Evolutionary conservation across 2,888 invertebrate species (phyloP).

Genomic region (Nesidiocoris tenuis): DNA sequence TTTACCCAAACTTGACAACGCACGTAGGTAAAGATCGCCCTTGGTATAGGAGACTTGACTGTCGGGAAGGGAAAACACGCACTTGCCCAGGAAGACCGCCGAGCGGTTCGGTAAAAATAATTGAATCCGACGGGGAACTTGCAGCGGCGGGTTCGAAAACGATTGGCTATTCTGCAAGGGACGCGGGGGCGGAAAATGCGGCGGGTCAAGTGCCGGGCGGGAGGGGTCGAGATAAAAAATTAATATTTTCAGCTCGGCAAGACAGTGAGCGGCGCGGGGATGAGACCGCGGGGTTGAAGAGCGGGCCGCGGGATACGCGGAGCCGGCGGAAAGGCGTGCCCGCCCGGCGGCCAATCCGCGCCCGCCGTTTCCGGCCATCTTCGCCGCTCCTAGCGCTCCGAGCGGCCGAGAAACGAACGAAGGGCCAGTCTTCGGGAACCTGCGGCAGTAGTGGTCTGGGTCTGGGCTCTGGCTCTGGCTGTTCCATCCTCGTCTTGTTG

Average conservation of each 20-base stretch:
- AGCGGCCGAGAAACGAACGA: constrained; percentile 12
- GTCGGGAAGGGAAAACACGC: no score
- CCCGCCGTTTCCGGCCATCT: constrained; percentile 16
- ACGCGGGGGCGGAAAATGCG: not conserved
- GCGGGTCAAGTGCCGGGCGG: constrained; percentile 26
- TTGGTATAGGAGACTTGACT: no score
- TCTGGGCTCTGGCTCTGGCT: not conserved
- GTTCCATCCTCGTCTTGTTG: not conserved
- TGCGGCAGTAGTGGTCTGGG: constrained; percentile 40
- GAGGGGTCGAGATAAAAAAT: constrained; percentile 30
- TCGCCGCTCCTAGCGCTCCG: constrained; percentile 17
- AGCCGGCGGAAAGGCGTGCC: constrained; percentile 20
- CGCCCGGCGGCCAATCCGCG: constrained; percentile 4
- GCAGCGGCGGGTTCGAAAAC: constrained; percentile 28
- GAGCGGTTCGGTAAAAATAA: constrained; percentile 26
- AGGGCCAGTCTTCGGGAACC: constrained; percentile 31
- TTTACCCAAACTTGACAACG: no score
- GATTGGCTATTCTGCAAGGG: constrained; percentile 30
- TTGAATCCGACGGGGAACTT: constrained; percentile 15
- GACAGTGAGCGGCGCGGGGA: not conserved
- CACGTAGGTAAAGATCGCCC: no score
- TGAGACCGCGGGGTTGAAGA: not conserved
- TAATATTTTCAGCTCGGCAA: constrained; percentile 34
- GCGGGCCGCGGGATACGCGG: not conserved
- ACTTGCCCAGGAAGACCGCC: not conserved